Base-by-base conservation (phyloP, 2,113 vertebrate genomes). In the Tragelaphus scriptus region DNA sequence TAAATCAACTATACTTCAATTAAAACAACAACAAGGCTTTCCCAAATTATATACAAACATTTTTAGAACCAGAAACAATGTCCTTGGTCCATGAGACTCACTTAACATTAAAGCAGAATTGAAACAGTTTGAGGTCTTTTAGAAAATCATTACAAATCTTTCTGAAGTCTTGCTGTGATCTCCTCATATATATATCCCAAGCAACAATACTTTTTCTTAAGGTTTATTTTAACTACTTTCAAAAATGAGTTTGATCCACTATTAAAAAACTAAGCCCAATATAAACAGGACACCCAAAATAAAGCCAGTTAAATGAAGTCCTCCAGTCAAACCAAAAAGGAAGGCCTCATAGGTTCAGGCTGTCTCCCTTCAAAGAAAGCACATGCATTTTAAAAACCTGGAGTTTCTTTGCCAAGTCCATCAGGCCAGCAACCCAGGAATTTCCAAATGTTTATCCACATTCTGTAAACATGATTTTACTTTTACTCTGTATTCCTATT, bases 51-150 rank as follows among this genome's bases (percentile, higher is more conserved):
- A 84, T 8, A 79, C n/a, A 86, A 90, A 92, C 14, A 85, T n/a
- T 96, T 80, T 84, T 86, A 82, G 36, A 86, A 85, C 88, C 56
- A 61, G 40, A 92, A 89, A 61, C 90, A 53, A 79, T 32, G 59
- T n/a, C 2, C 3, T 28, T 94, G 80, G 26, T 88, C 6, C n/a
- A 51, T 87, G 5, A 85, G 71, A 88, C 15, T 88, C 56, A 92
- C 32, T 95, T 89, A 79, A 71, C n/a, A 65, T n/a, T 89, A 95
- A 96, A 88, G 55, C n/a, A 82, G 11, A 88, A 92, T 77, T 21
- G 85, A 59, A 88, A 63, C 8, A 51, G 13, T 28, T 44, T 59
- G 25, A 61, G 4, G 4, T 19, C 56, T 65, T 95, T 92, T 65
- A 47, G 36, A 86, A 92, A 79, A 61, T 47, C 40, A 51, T 77